Conservation (phyloP, 2,113 vertebrate species). For the Sula dactylatra region DNA sequence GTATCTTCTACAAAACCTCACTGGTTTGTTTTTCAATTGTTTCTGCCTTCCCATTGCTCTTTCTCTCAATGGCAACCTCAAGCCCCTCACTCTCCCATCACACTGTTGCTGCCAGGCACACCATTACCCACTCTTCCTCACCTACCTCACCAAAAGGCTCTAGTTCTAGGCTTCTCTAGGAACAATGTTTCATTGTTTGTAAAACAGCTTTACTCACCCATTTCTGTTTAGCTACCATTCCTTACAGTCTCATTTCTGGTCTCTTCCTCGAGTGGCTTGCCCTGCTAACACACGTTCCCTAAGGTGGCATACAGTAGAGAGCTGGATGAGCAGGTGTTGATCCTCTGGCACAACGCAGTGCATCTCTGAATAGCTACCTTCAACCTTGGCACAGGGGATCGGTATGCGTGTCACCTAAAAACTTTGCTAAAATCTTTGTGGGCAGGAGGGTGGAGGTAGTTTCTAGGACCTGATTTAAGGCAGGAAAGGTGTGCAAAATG, state of each 20-base stretch:
- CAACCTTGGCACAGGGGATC: not conserved
- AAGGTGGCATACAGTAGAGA: not conserved
- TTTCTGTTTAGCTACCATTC: not conserved
- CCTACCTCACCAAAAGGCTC: not conserved
- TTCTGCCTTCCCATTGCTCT: not conserved
- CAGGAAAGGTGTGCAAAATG: not conserved
- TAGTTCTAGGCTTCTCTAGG: not conserved
- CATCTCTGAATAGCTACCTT: not conserved
- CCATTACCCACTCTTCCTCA: not conserved
- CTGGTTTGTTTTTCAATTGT: not conserved
- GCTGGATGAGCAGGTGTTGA: not conserved
- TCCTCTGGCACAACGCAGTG: fast-evolving
- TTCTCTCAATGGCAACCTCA: not conserved
- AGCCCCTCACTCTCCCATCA: not conserved
- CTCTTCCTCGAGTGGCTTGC: not conserved
- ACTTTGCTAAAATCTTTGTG: not conserved
- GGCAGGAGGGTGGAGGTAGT: conserved; percentile 26
- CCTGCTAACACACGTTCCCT: not conserved
- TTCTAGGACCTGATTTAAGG: not conserved
- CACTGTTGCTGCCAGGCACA: not conserved
- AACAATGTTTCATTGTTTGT: not conserved
- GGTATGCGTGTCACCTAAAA: fast-evolving
- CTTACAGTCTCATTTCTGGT: not conserved
- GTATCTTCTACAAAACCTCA: not conserved
- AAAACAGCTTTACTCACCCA: not conserved